Base-by-base conservation (phyloP, 2,888 invertebrate species). In the Cantharis rufa region DNA sequence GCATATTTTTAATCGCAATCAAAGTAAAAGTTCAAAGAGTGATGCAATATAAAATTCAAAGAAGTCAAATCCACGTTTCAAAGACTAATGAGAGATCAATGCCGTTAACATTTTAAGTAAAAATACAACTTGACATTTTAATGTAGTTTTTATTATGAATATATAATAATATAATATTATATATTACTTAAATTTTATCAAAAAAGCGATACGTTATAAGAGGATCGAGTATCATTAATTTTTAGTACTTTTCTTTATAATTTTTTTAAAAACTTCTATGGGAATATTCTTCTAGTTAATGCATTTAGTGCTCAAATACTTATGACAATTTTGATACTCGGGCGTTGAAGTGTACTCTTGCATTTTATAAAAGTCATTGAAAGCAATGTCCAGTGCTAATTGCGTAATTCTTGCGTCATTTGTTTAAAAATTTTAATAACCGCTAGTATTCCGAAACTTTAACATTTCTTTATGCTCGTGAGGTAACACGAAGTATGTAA, bases 21-120 rank as follows among this genome's bases (percentile, higher is more conserved):
- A 72, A 72, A 72, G 68, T 68, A 18, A 10, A 68, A 68, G 61
- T 66, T 72, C 48, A 18, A 63, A 63, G 63, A 16, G 16, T 15
- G 10, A n/a, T 48, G 72, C 61, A 68, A 68, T 72, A 66, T 72
- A 72, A 72, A 72, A 72, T 68, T 32, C 24, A 72, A 21, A 62
- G 68, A 66, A 72, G 72, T 68, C 68, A 72, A 72, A 72, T 66
- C n/a, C 48, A 15, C 24, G 68, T 68, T 66, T 72, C 71, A 71
- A 72, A 72, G 72, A 66, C 68, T 68, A 68, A 72, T 68, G 72
- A 66, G 72, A 32, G 66, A 64, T 18, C 21, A 68, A 62, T 71
- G 16, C 62, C 72, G 32, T 68, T 24, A 72, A 66, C 32, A 68
- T 72, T 72, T 72, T 66, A 72, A 64, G 21, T 64, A 64, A 64